Evolutionary conservation across 2,113 vertebrate genomes (phyloP).

Genomic region (Rhynchopsitta pachyrhyncha): DNA sequence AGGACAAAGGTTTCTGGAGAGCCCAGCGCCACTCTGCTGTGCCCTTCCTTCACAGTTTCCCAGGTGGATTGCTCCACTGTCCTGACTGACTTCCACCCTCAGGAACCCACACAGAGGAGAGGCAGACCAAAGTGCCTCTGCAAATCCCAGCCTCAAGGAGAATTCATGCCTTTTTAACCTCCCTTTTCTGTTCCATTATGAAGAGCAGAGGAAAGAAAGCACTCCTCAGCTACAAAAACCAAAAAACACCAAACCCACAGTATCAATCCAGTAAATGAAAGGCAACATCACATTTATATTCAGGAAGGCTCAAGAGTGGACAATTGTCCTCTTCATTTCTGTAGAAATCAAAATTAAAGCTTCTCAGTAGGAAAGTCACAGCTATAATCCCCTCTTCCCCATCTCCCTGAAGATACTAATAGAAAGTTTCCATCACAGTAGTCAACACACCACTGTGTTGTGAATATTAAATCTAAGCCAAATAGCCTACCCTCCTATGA

Average conservation of each 20-base stretch:
- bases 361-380: slow-evolving; percentile 25
- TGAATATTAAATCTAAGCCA: slow-evolving; percentile 3
- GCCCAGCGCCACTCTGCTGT: rapidly evolving
- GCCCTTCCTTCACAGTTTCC: neutral
- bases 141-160: neutral
- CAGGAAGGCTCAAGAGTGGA: neutral
- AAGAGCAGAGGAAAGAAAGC: neutral
- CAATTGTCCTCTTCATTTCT: slow-evolving; percentile 28
- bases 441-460: neutral
- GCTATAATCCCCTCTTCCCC: neutral
- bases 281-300: slow-evolving; percentile 17
- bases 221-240: neutral
- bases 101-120: rapidly evolving
- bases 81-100: rapidly evolving
- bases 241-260: neutral
- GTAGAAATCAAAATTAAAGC: slow-evolving; percentile 22
- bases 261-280: neutral
- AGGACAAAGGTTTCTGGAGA: neutral
- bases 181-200: neutral
- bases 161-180: neutral
- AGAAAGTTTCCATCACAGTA: neutral
- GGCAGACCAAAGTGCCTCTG: neutral
- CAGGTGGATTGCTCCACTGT: neutral
- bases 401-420: neutral
- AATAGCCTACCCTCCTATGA: neutral